phyloP scores from a whole-genome alignment of 1,140 invertebrate species.

The Plutomurus gul region DNA sequence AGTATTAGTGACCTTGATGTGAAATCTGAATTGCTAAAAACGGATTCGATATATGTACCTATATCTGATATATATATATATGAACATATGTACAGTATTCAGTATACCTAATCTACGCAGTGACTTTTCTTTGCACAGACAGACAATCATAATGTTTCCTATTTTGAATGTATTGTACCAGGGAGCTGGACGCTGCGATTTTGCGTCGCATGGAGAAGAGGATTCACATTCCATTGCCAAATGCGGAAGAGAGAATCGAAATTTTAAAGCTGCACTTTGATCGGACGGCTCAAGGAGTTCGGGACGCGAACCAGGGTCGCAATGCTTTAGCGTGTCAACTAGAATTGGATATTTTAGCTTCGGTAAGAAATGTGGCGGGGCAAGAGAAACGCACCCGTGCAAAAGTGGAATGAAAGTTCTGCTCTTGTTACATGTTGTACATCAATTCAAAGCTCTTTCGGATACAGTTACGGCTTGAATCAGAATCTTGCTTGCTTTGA shows the following conservation, averaged over 20 bases:
- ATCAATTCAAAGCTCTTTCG: too few species aligned
- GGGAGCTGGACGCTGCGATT: conserved; percentile 87
- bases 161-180: conserved; percentile 55
- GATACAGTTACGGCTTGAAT: too few species aligned
- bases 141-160: too few species aligned
- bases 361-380: conserved; percentile 12
- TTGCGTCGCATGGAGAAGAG: conserved; percentile 85
- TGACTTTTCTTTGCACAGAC: not conserved
- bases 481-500: too few species aligned
- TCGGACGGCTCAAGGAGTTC: conserved; percentile 59
- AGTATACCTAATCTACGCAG: too few species aligned
- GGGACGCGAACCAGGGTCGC: conserved; percentile 55
- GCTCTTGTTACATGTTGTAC: too few species aligned
- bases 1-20: too few species aligned
- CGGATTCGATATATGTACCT: too few species aligned
- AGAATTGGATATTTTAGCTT: conserved; percentile 60
- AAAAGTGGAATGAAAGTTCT: too few species aligned
- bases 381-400: not conserved
- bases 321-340: conserved; percentile 57
- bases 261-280: conserved; percentile 69
- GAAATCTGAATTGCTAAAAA: too few species aligned
- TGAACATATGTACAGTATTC: too few species aligned
- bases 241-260: conserved; percentile 64
- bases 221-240: conserved; percentile 78
- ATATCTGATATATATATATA: too few species aligned